phyloP scores from a whole-genome alignment of 2,888 invertebrate genomes.

The Tanytarsus gracilentus region DNA sequence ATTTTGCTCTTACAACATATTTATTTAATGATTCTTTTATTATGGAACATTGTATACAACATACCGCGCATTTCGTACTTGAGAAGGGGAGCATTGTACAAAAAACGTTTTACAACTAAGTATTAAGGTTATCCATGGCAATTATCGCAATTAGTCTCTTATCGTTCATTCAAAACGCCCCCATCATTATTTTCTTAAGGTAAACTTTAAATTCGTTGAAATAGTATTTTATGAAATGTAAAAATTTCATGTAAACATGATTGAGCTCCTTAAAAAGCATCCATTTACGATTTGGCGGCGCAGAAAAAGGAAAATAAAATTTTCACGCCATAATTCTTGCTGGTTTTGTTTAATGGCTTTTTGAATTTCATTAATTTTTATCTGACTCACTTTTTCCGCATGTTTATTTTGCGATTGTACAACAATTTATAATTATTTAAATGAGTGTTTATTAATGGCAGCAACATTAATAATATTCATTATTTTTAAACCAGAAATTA shows the following conservation, averaged over 20 bases:
- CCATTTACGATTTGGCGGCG: constrained; percentile 14
- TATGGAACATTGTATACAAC: constrained; percentile 8
- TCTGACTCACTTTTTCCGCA: background rate
- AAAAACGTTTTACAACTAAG: constrained; percentile 16
- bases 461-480: constrained; percentile 26
- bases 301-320: background rate
- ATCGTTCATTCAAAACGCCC: constrained; percentile 11
- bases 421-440: constrained; percentile 27
- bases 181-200: background rate
- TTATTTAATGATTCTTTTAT: constrained; percentile 27
- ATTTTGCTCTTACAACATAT: constrained; percentile 26
- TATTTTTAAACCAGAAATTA: constrained; percentile 5
- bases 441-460: constrained; percentile 29
- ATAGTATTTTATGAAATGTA: background rate
- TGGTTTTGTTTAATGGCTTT: constrained; percentile 26
- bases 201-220: background rate
- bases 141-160: constrained; percentile 27
- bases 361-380: constrained; percentile 25
- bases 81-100: no score
- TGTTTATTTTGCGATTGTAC: constrained; percentile 20
- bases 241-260: no score
- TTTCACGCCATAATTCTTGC: constrained; percentile 15
- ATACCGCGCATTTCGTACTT: background rate
- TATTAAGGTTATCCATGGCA: constrained; percentile 21
- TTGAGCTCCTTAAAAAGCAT: no score